phyloP scores from a whole-genome alignment of 2,888 invertebrate genomes.

The Zonitis immaculata region DNA sequence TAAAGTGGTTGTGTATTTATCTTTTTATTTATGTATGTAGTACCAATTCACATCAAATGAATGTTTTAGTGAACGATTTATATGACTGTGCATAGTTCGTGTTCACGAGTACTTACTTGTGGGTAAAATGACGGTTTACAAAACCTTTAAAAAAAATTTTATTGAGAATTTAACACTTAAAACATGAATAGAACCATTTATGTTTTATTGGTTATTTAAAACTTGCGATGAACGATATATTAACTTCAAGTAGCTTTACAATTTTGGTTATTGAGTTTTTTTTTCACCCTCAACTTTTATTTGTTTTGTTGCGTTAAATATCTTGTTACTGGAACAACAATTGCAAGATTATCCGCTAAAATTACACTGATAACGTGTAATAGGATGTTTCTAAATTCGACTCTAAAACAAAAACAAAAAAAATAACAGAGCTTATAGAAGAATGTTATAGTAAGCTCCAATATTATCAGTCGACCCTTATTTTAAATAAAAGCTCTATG shows the following conservation, averaged over 20 bases:
- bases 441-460: constrained; percentile 24
- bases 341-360: constrained; percentile 37
- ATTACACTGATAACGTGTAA: constrained; percentile 46
- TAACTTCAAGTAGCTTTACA: constrained; percentile 15
- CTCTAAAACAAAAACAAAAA: too few relatives aligned
- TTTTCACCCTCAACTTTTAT: neutral
- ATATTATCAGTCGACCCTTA: constrained; percentile 18
- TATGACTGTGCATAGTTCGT: constrained; percentile 10
- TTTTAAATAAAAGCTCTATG: constrained; percentile 41
- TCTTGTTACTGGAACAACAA: constrained; percentile 43
- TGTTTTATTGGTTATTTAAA: constrained; percentile 19
- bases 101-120: constrained; percentile 11
- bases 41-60: neutral
- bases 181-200: constrained; percentile 18
- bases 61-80: constrained; percentile 11
- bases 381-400: constrained; percentile 44
- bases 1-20: neutral
- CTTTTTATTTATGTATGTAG: constrained; percentile 5
- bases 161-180: constrained; percentile 17
- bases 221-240: constrained; percentile 16
- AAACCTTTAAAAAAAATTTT: constrained; percentile 18
- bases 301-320: constrained; percentile 12
- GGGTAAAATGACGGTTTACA: constrained; percentile 16
- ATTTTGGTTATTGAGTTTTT: neutral
- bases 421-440: constrained; percentile 32